Evolutionary conservation across 2,113 vertebrate species (phyloP), one percentile per base, ranked within the genome.

Genomic region (Speoplatyrhinus poulsoni): DNA sequence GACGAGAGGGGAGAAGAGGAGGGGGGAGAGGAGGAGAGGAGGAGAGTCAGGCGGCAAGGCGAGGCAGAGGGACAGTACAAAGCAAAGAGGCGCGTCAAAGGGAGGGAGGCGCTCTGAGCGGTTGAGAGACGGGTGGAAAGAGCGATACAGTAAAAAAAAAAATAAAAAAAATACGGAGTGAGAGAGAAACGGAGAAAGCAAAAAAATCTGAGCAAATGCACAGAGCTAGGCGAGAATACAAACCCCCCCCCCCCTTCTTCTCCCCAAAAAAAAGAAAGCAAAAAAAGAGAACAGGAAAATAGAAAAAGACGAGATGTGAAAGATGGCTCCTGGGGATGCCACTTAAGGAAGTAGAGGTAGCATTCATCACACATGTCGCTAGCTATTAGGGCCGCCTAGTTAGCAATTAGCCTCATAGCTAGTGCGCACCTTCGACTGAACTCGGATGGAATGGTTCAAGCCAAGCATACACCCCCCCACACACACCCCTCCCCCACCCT

Each of bases 311-410:
- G 46, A 54, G 33, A 46, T 16, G 62, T 70, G 56, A 33, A 69
- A 77, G 67, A 56, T 47, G 55, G 72, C 59, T 81, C 80, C 83
- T 76, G 60, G 62, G 83, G 82, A 80, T 58, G 49, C 75, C 65
- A 85, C 79, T 82, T 80, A 77, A 74, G 65, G 69, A 82, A 67
- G 67, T 72, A 80, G 83, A 67, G 70, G 76, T 12, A 60, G 75
- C 82, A 80, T 76, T 68, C 72, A 79, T 79, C 82, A 80, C 77
- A 78, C 72, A 56, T 47, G 65, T 58, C 65, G 62, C 70, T 75
- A 75, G 62, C 79, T 59, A 87, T 82, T 70, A 79, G 69, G 74
- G 61, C 55, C 56, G 76, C 69, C 72, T 65, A 0, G 66, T 81
- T 70, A 84, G 80, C 77, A 82, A 81, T 75, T 82, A 73, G 56